Base-by-base conservation (phyloP, 1,140 invertebrate species). In the Tetranychus urticae region DNA sequence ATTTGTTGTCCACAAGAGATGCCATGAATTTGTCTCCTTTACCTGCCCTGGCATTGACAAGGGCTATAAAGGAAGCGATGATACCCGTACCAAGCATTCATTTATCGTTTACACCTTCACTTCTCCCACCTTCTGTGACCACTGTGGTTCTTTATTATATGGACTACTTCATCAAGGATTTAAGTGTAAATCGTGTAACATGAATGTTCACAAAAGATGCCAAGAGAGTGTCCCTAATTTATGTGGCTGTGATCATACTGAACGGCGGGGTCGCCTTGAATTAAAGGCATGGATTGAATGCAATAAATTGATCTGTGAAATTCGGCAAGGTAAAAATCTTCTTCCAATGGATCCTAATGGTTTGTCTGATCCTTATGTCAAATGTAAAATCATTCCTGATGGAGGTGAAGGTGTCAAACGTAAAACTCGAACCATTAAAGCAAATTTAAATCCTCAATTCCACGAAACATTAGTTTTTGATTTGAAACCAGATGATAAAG, bases 281-380 rank as follows among this genome's bases (percentile, higher is more conserved):
- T 37, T 60, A 5, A 62, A 54, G 31, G 59, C 36, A 1, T 52
- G 23, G 1, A 42, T 42, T 6, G 39, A 61, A 8, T 6, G 39
- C 39, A 46, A 57, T 42, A 46, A 56, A 31, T 31, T 96, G 46
- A 82, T 79, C 62, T 78, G 88, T 60, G 82, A 88, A 79, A 84
- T 90, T 92, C 78, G 73, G 66, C 86, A 96, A 77, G 94, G 90
- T 34, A 81, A 84, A 70, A 99, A 99, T 78, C 75, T 99, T 63
- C 97, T 97, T 77, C 94, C 94, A 37, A 99, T 99, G 96, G 96
- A 98, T 78, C 93, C 94, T 10, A 98, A 97, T 74, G 94, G 96
- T 12, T 77, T 93, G 37, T 96, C 91, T 1, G 63, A 64, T 50
- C 96, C 96, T 0, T 65, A 65, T 47, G 90, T 94, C 23, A 99